A percentile compares a stretch with the other conserved stretches of the same genome.
These are phyloP conservation scores for Scartelaos histophorus DNA, from an alignment of 2,113 vertebrate genomes.

Conservation along the genomic window DNA sequence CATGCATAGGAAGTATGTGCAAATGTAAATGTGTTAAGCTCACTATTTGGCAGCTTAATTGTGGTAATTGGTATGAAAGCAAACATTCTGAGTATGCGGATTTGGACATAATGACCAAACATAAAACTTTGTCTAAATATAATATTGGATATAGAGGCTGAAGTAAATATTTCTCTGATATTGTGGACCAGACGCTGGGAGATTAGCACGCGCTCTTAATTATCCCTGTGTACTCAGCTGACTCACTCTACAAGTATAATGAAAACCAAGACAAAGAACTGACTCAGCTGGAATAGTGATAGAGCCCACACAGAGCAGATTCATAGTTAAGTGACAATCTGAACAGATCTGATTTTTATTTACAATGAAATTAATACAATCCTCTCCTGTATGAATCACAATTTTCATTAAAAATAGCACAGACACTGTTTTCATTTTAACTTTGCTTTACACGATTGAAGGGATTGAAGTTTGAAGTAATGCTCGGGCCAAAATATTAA, in stretches of 20 bases:
- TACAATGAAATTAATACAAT: no score
- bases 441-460: neutral
- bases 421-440: neutral
- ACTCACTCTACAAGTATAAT: slow-evolving; percentile 55
- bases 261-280: slow-evolving; percentile 53
- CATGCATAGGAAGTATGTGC: neutral
- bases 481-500: neutral
- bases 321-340: neutral
- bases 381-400: neutral
- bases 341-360: neutral
- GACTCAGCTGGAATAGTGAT: slow-evolving; percentile 29
- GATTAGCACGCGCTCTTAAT: slow-evolving; percentile 50
- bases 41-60: neutral
- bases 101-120: slow-evolving; percentile 3
- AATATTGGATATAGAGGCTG: neutral
- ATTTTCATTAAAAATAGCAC: neutral
- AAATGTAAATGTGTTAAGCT: neutral
- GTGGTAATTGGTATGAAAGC: neutral
- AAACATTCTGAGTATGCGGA: slow-evolving; percentile 2
- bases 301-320: slow-evolving; percentile 38
- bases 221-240: slow-evolving; percentile 45
- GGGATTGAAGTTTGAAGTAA: neutral
- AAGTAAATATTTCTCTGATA: slow-evolving; percentile 37
- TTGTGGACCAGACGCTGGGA: slow-evolving; percentile 35
- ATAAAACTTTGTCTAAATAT: slow-evolving; percentile 18